Evolutionary conservation across 2,888 invertebrate species (phyloP).

Genomic region (Hirtodrosophila alboralis): DNA sequence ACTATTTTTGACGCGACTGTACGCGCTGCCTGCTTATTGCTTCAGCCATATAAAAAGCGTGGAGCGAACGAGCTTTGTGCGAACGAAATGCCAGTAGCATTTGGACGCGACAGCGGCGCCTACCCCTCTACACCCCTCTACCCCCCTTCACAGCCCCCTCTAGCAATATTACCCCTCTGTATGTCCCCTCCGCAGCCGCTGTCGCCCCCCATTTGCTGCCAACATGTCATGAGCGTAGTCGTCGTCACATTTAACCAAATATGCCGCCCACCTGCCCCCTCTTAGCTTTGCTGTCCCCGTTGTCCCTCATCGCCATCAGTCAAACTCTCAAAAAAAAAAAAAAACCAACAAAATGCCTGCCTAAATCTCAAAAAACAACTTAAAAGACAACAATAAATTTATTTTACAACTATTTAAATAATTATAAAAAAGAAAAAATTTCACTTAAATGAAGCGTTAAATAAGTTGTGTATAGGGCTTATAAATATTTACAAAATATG

Average conservation of each 20-base stretch:
- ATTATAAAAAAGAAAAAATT: conserved; percentile 6
- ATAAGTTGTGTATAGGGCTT: too few relatives aligned
- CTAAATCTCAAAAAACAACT: background rate
- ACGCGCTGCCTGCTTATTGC: conserved; percentile 63
- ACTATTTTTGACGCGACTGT: conserved; percentile 79
- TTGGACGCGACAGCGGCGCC: conserved; percentile 66
- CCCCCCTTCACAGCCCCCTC: background rate
- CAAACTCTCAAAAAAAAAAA: conserved; percentile 52
- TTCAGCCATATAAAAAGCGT: conserved; percentile 75
- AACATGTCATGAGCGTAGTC: conserved; percentile 39
- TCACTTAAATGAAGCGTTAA: too few relatives aligned
- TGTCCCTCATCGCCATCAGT: conserved; percentile 18
- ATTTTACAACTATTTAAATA: conserved; percentile 34
- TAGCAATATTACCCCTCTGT: conserved; percentile 24
- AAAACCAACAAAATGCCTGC: conserved; percentile 50
- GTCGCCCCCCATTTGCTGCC: conserved; percentile 12
- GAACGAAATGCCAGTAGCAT: conserved; percentile 80
- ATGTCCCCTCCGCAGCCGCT: background rate
- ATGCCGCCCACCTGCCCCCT: conserved; percentile 49
- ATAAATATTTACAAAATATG: conserved; percentile 5
- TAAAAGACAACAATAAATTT: conserved; percentile 37
- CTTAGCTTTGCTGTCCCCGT: conserved; percentile 5
- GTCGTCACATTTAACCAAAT: conserved; percentile 59
- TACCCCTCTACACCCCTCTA: conserved; percentile 19
- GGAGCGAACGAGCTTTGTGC: conserved; percentile 74